Conservation (phyloP, 2,888 invertebrate genomes). For the Cenopis cana region DNA sequence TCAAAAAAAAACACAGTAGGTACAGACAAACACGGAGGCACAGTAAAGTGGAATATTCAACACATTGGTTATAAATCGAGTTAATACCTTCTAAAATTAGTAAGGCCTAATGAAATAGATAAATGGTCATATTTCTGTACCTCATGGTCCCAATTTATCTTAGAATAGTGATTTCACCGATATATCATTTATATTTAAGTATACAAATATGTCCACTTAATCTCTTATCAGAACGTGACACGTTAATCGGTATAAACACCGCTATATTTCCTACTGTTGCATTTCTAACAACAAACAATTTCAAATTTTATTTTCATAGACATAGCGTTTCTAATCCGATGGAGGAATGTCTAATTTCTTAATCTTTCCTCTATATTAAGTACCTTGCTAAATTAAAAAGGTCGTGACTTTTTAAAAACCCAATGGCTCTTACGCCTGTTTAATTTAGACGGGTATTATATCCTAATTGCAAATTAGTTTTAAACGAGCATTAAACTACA, state of each 20-base stretch:
- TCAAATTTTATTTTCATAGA: background rate
- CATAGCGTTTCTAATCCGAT: background rate
- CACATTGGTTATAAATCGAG: no score
- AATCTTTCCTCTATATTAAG: background rate
- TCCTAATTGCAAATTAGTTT: conserved; percentile 17
- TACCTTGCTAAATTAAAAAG: background rate
- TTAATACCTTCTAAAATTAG: no score
- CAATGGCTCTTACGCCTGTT: background rate
- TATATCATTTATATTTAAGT: background rate
- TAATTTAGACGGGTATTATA: background rate
- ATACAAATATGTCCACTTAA: background rate
- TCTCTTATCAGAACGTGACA: background rate
- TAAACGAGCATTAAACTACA: conserved; percentile 9
- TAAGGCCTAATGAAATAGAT: no score
- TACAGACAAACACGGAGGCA: no score
- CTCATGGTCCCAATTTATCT: background rate
- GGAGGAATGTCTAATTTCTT: conserved; percentile 7
- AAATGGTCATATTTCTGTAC: no score
- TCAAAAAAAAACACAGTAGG: no score
- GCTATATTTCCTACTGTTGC: background rate
- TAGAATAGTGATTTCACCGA: background rate
- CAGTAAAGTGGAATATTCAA: no score
- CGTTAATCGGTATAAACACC: background rate
- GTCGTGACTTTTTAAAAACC: background rate
- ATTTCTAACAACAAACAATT: background rate